A percentile compares a stretch with the other conserved stretches of the same genome.
phyloP scores from a whole-genome alignment of 2,797 vertebrate genomes.

The Enteromius mattozi region DNA sequence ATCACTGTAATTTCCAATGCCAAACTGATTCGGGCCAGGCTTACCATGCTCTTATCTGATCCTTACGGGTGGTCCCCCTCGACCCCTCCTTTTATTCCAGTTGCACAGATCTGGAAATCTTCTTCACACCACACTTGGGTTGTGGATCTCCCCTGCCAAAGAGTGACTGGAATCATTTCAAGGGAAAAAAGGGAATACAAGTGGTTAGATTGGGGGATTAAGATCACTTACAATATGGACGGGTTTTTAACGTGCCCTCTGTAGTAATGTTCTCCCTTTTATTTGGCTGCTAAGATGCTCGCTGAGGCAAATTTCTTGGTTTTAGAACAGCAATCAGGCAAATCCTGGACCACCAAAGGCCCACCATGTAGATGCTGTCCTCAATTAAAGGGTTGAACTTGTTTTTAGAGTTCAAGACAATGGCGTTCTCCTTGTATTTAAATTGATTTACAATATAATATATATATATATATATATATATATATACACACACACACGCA shows the following conservation, averaged over 20 bases:
- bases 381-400: conserved; percentile 59
- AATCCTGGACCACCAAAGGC: conserved; percentile 9
- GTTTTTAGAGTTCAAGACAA: conserved; percentile 68
- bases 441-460: background rate
- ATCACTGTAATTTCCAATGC: conserved; percentile 78
- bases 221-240: conserved; percentile 60
- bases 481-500: background rate
- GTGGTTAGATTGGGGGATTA: conserved; percentile 60
- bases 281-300: conserved; percentile 54
- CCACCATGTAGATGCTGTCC: conserved; percentile 58
- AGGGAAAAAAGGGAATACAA: conserved; percentile 49
- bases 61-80: conserved; percentile 75
- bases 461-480: no score
- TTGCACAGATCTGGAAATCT: conserved; percentile 67
- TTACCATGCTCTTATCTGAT: conserved; percentile 78
- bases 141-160: conserved; percentile 59
- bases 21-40: conserved; percentile 78
- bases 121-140: conserved; percentile 60
- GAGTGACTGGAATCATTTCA: conserved; percentile 62
- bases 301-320: conserved; percentile 30
- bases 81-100: conserved; percentile 56
- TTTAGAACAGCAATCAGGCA: conserved; percentile 33
- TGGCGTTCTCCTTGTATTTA: conserved; percentile 54
- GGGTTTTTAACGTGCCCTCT: conserved; percentile 61
- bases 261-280: conserved; percentile 41